These are phyloP conservation scores for Merluccius polli DNA, from an alignment of 2,797 vertebrate genomes.

Conservation along the genomic window DNA sequence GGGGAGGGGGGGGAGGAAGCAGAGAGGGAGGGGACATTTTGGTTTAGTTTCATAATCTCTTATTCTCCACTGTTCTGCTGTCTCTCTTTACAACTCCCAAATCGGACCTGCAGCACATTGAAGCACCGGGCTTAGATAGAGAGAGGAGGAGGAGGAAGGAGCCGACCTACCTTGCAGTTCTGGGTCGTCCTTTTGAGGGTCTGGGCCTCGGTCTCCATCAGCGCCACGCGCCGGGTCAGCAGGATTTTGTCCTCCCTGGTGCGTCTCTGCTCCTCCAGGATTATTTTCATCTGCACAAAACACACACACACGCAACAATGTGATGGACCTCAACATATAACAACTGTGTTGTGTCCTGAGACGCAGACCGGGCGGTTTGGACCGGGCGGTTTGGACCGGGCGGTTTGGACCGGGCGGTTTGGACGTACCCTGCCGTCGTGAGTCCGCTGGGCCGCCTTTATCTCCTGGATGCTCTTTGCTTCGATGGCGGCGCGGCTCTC, in stretches of 20 bases:
- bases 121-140: neutral
- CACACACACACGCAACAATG: neutral
- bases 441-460: slow-evolving; percentile 44
- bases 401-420: no score
- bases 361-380: no score
- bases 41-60: neutral
- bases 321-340: neutral
- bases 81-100: no score
- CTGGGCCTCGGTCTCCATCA: slow-evolving; percentile 41
- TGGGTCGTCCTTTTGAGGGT: no score
- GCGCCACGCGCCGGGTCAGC: slow-evolving; percentile 46
- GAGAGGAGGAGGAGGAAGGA: no score
- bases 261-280: slow-evolving; percentile 62
- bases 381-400: no score
- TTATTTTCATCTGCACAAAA: slow-evolving; percentile 53
- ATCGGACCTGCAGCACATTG: neutral
- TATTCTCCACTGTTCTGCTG: neutral
- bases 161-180: no score
- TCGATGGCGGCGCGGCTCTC: neutral
- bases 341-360: no score
- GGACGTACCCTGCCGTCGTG: slow-evolving; percentile 60
- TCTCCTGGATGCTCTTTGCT: slow-evolving; percentile 12
- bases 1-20: no score
- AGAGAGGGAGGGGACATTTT: neutral
- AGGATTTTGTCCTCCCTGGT: slow-evolving; percentile 61